Evolutionary conservation across 2,797 vertebrate species (phyloP).

Genomic region (Urocyon cinereoargenteus): DNA sequence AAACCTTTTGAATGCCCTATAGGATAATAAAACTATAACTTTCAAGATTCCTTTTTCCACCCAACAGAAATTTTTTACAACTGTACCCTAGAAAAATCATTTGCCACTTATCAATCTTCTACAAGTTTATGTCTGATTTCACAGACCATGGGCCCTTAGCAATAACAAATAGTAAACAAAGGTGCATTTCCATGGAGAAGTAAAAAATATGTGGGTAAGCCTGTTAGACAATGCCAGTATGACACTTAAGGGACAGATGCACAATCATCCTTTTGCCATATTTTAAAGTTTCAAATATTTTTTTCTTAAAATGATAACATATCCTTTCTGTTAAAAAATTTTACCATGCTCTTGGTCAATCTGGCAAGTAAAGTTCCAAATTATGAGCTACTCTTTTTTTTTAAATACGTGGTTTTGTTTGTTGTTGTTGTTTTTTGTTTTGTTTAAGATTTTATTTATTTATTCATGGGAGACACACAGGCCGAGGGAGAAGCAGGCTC

Average conservation of each 20-base stretch:
- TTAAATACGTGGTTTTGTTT: too few species aligned
- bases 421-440: too few species aligned
- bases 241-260: neutral
- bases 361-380: neutral
- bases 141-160: neutral
- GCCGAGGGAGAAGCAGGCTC: too few species aligned
- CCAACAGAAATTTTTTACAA: neutral
- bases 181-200: neutral
- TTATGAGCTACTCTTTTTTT: too few species aligned
- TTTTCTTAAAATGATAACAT: neutral
- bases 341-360: neutral
- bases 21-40: neutral
- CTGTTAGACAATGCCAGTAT: neutral
- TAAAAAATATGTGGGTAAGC: neutral
- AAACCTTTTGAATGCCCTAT: neutral
- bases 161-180: neutral
- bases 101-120: neutral
- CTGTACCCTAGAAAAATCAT: neutral
- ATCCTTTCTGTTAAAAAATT: neutral
- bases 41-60: constrained; percentile 33
- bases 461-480: too few species aligned
- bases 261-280: neutral
- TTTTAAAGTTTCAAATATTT: neutral
- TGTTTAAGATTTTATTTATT: too few species aligned
- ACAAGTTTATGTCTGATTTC: neutral